Evolutionary conservation across 2,797 vertebrate genomes (phyloP).

Genomic region (Enteromius paludinosus): DNA sequence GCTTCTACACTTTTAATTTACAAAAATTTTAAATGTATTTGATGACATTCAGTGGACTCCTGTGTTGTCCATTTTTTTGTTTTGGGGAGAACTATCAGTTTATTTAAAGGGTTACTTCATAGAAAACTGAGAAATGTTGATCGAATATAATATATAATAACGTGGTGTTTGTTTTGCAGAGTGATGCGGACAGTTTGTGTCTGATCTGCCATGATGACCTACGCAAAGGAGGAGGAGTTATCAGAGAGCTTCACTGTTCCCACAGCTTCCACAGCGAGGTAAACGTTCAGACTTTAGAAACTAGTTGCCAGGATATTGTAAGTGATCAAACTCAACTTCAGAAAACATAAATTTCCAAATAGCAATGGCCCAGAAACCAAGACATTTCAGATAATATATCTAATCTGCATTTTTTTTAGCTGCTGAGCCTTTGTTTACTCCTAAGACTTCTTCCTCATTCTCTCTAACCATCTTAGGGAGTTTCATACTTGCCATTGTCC

Average conservation of each 20-base stretch:
- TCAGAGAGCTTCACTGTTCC: slow-evolving; percentile 72
- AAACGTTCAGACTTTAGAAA: slow-evolving; percentile 12
- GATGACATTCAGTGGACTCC: neutral
- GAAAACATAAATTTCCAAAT: neutral
- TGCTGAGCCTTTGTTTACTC: neutral
- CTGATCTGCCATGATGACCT: slow-evolving; percentile 75
- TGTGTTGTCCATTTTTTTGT: neutral
- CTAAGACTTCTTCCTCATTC: neutral
- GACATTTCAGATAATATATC: neutral
- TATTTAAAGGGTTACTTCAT: neutral
- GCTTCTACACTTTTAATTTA: too few relatives aligned
- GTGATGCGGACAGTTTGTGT: slow-evolving; percentile 72
- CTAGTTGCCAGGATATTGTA: neutral
- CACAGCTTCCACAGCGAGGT: slow-evolving; percentile 73
- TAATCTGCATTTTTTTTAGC: neutral
- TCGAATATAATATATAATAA: neutral
- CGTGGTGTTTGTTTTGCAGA: slow-evolving; percentile 62
- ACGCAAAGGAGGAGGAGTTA: slow-evolving; percentile 62
- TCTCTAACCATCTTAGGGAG: slow-evolving; percentile 2
- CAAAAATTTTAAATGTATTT: too few relatives aligned
- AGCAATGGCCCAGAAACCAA: neutral
- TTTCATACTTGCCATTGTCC: neutral
- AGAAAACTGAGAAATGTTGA: neutral
- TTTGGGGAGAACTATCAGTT: neutral
- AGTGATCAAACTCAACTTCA: neutral